phyloP scores from a whole-genome alignment of 2,113 vertebrate genomes.

The Oxygymnocypris stewartii region DNA sequence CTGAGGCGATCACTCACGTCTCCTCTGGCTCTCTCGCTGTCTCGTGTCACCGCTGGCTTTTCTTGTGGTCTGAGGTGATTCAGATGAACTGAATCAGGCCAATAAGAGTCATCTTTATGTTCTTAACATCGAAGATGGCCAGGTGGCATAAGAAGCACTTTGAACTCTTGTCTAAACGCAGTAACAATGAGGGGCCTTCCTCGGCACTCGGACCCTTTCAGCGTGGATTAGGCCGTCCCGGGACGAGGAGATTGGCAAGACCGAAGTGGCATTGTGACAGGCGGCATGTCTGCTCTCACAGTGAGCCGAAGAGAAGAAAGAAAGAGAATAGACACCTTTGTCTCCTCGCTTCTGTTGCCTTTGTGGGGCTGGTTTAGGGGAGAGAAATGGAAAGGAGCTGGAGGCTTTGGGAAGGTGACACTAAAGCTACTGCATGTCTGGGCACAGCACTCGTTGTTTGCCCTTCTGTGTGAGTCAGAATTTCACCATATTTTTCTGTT shows the following conservation, averaged over 20 bases:
- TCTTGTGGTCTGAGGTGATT: slow-evolving; percentile 68
- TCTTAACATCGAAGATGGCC: slow-evolving; percentile 57
- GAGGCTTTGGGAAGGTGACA: slow-evolving; percentile 7
- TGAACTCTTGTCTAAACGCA: slow-evolving; percentile 52
- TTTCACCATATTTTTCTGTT: neutral
- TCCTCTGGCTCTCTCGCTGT: slow-evolving; percentile 57
- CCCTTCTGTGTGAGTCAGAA: slow-evolving; percentile 2
- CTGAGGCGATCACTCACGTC: too few species aligned
- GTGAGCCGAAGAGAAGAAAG: neutral
- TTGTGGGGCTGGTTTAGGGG: slow-evolving; percentile 13
- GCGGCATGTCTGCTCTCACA: neutral
- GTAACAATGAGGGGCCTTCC: slow-evolving; percentile 28
- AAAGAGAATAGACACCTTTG: slow-evolving; percentile 5
- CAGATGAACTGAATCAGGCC: slow-evolving; percentile 70
- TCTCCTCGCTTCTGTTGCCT: slow-evolving; percentile 12
- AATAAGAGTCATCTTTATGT: slow-evolving; percentile 65
- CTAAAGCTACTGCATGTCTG: slow-evolving; percentile 12
- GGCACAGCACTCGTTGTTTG: slow-evolving; percentile 15
- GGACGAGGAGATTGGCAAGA: neutral
- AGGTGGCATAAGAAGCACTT: slow-evolving; percentile 62
- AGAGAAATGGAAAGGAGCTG: slow-evolving; percentile 32
- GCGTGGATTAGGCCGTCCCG: neutral
- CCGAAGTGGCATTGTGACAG: slow-evolving; percentile 6
- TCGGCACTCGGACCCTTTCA: slow-evolving; percentile 25
- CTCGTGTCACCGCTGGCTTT: slow-evolving; percentile 63